Evolutionary conservation across 2,797 vertebrate genomes (phyloP).

Genomic region (Eulemur rubriventer): DNA sequence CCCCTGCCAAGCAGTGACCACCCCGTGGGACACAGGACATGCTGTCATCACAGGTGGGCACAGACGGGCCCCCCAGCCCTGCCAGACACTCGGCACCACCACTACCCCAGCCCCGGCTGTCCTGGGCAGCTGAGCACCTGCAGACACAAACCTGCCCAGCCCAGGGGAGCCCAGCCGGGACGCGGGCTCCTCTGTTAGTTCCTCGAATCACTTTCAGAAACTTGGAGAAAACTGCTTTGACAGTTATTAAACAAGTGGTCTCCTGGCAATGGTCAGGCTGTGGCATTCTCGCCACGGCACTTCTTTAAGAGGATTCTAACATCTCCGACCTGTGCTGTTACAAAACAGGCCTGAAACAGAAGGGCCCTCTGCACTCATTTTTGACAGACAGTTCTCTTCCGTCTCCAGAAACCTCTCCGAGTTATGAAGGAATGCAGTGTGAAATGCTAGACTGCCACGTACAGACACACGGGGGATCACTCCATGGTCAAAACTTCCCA

Average conservation of each 20-base stretch:
- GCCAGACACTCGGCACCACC: no score
- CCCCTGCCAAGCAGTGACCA: background rate
- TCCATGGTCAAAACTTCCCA: background rate
- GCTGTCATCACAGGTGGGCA: background rate
- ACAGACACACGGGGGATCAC: background rate
- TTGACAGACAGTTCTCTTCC: background rate
- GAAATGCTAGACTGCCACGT: background rate
- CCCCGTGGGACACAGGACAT: background rate
- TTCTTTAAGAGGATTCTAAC: background rate
- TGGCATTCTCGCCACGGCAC: background rate
- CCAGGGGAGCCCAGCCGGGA: background rate
- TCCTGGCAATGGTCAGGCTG: background rate
- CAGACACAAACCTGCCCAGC: background rate
- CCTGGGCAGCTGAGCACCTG: background rate
- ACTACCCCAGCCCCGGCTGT: background rate
- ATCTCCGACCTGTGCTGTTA: background rate
- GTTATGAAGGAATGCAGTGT: background rate
- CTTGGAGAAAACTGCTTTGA: background rate
- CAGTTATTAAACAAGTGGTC: background rate
- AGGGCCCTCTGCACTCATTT: no score
- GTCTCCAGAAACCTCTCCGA: background rate
- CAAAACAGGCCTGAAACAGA: no score
- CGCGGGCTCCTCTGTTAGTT: background rate
- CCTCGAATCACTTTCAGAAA: background rate
- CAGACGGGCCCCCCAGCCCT: background rate